Evolutionary conservation across 2,888 invertebrate species (phyloP), one percentile per base, ranked within the genome.

Genomic region (Cataglyphis rosenhaueri): DNA sequence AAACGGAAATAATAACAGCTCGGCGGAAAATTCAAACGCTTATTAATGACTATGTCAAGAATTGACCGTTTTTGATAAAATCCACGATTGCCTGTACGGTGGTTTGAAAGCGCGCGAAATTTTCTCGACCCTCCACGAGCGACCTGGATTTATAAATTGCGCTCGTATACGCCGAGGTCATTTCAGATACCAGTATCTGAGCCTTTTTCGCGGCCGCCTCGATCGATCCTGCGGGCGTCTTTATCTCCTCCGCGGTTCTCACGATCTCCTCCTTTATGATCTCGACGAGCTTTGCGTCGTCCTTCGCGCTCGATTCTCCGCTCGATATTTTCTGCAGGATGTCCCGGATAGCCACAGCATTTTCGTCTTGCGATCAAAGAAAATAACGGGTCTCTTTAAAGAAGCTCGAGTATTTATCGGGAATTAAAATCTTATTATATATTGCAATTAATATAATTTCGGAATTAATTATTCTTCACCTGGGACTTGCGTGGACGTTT

Each of bases 51-150:
- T 41, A 83, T 21, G 66, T 10, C 66, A 59, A 61, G 59, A 89
- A 91, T 62, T 87, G 81, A 4, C 91, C 91, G 41, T 84, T 86
- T 61, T 90, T 92, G 0, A 91, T 90, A 61, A 89, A 91, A 6
- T 92, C 90, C 8, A 93, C 93, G 66, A 93, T 92, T 61, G 82
- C 82, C 57, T 92, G 89, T 0, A 93, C 91, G 41, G 91, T 90
- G 70, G 84, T 74, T 44, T 91, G 92, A 61, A 92, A 93, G 6
- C 92, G 87, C 0, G 25, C 64, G 41, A 93, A 87, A 15, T 89
- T 88, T n/a, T 75, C 44, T 59, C 86, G 87, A 0, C 92, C 93
- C 5, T 92, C 90, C 29, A 79, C 81, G 0, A 87, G 65, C 3
- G 90, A 88, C 5, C 87, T 87, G 4, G 93, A 90, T n/a, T 87